Evolutionary conservation across 2,113 vertebrate species (phyloP).

Genomic region (Rhinoptilus africanus): DNA sequence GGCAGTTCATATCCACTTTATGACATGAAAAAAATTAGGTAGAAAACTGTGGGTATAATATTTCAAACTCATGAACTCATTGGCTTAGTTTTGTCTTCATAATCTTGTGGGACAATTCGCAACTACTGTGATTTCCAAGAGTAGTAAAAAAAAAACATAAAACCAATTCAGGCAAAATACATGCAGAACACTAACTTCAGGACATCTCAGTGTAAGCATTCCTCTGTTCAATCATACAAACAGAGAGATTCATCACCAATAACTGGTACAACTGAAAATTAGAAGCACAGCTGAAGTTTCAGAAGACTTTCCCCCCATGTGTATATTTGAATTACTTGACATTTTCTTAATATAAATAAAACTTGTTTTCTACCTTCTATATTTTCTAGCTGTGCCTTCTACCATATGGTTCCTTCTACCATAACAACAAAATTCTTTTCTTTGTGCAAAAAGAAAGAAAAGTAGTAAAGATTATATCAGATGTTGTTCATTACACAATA

Average conservation of each 20-base stretch:
- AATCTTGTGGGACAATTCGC: not conserved
- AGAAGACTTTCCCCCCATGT: not conserved
- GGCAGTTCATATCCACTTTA: not conserved
- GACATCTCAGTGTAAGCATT: not conserved
- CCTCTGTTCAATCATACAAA: not conserved
- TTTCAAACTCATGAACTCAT: not conserved
- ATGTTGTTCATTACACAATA: constrained; percentile 42
- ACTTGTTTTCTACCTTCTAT: not conserved
- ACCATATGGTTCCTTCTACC: not conserved
- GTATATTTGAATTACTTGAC: not conserved
- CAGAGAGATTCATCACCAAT: not conserved
- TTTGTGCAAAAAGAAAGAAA: not conserved
- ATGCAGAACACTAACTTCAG: not conserved
- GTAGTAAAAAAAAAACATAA: not conserved
- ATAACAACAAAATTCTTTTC: not conserved
- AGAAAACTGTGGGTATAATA: not conserved
- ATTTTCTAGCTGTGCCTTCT: not conserved
- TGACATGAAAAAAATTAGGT: not conserved
- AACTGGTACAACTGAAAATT: not conserved
- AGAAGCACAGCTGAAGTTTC: not conserved
- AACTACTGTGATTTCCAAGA: not conserved
- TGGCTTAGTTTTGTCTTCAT: not conserved
- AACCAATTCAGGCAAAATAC: not conserved
- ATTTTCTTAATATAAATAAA: not conserved
- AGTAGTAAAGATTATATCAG: not conserved